phyloP scores from a whole-genome alignment of 2,888 invertebrate species.

The Timandra comae region DNA sequence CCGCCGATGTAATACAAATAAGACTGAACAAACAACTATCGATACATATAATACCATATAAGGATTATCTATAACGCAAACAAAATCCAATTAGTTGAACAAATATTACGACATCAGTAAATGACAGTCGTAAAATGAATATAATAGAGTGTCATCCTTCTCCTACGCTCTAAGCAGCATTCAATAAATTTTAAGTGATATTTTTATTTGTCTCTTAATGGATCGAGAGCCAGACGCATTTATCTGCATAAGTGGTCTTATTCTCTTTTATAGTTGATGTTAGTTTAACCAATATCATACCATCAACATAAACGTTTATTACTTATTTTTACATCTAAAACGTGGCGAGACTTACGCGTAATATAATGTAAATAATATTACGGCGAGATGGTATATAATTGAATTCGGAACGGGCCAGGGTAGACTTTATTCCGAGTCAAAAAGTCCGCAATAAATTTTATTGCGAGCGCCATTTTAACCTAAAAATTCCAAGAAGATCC shows the following conservation, averaged over 20 bases:
- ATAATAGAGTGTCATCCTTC: conserved; percentile 24
- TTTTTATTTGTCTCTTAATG: conserved; percentile 26
- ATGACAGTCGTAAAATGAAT: conserved; percentile 23
- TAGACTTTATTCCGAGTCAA: conserved; percentile 57
- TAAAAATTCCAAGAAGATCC: conserved; percentile 66
- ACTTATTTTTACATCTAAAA: conserved; percentile 31
- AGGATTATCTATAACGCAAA: conserved; percentile 36
- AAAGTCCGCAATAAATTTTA: conserved; percentile 63
- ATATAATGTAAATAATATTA: conserved; percentile 51
- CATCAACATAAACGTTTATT: conserved; percentile 26
- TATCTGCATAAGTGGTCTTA: conserved; percentile 26
- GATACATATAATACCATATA: conserved; percentile 33
- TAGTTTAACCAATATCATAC: conserved; percentile 24
- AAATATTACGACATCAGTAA: conserved; percentile 27
- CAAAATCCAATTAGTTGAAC: conserved; percentile 38
- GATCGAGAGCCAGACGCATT: conserved; percentile 23
- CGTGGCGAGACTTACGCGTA: conserved; percentile 25
- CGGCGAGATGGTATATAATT: conserved; percentile 53
- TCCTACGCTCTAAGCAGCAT: conserved; percentile 20
- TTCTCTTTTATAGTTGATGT: conserved; percentile 23
- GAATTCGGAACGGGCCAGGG: conserved; percentile 54
- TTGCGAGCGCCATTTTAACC: conserved; percentile 58
- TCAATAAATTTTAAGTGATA: conserved; percentile 26
- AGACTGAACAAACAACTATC: conserved; percentile 31
- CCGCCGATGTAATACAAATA: conserved; percentile 32